phyloP scores from a whole-genome alignment of 2,888 invertebrate genomes.

The Girardia tigrina region DNA sequence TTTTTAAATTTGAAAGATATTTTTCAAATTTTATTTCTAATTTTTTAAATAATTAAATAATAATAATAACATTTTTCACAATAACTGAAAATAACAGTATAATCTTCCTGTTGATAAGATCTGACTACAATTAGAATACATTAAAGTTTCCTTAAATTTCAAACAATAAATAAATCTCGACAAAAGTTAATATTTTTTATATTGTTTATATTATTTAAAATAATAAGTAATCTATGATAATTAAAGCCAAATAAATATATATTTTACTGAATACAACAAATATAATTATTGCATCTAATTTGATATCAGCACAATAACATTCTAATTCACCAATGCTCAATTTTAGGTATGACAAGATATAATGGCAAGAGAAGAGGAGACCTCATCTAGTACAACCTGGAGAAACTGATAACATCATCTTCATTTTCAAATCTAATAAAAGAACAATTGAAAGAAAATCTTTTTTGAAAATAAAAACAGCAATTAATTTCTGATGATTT shows the following conservation, averaged over 20 bases:
- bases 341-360: constrained; percentile 3
- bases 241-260: background rate
- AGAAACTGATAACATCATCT: background rate
- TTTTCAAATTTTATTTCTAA: no score
- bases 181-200: no score
- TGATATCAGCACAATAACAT: background rate
- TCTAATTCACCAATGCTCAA: background rate
- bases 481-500: background rate
- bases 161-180: no score
- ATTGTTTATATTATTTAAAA: no score
- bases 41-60: no score
- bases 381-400: constrained; percentile 12
- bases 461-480: background rate
- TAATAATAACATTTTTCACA: no score
- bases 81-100: no score
- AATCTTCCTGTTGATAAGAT: no score
- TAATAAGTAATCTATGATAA: no score
- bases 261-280: background rate
- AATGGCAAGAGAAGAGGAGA: constrained; percentile 10
- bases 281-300: constrained; percentile 15
- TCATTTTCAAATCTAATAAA: background rate
- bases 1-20: no score
- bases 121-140: no score
- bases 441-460: background rate
- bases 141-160: no score